Evolutionary conservation across 2,113 vertebrate species (phyloP).

Genomic region (Oreotragus oreotragus): DNA sequence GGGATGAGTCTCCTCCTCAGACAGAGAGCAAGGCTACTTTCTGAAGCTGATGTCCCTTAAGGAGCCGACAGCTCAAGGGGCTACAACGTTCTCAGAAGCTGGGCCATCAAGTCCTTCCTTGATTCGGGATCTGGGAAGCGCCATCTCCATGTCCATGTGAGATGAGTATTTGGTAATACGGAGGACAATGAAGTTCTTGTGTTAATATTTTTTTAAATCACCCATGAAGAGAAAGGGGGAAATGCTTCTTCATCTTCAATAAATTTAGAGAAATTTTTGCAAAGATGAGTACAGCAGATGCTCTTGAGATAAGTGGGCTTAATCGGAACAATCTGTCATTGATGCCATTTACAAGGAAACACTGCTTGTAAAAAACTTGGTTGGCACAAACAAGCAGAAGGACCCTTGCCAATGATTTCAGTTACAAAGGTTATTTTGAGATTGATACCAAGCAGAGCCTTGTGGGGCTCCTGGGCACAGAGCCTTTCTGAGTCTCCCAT

Average conservation of each 20-base stretch:
- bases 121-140: not conserved
- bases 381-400: not conserved
- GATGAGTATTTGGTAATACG: not conserved
- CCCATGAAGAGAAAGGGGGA: not conserved
- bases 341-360: not conserved
- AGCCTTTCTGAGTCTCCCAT: not conserved
- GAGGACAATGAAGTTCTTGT: not conserved
- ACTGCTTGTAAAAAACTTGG: not conserved
- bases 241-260: not conserved
- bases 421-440: not conserved
- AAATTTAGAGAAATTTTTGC: constrained; percentile 11
- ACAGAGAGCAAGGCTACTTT: not conserved
- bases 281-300: not conserved
- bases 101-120: not conserved
- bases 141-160: not conserved
- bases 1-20: not conserved
- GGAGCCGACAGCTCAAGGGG: not conserved
- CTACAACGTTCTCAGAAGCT: not conserved
- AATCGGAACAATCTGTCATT: not conserved
- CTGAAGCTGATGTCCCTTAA: not conserved
- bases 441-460: not conserved
- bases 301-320: not conserved
- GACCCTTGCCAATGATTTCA: not conserved
- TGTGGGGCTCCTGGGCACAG: not conserved
- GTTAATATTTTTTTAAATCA: not conserved